Percentiles rank a stretch among this genome's conserved stretches.
These are phyloP conservation scores for Apogon hyalosoma DNA, from an alignment of 2,797 vertebrate species.

Conservation along the genomic window DNA sequence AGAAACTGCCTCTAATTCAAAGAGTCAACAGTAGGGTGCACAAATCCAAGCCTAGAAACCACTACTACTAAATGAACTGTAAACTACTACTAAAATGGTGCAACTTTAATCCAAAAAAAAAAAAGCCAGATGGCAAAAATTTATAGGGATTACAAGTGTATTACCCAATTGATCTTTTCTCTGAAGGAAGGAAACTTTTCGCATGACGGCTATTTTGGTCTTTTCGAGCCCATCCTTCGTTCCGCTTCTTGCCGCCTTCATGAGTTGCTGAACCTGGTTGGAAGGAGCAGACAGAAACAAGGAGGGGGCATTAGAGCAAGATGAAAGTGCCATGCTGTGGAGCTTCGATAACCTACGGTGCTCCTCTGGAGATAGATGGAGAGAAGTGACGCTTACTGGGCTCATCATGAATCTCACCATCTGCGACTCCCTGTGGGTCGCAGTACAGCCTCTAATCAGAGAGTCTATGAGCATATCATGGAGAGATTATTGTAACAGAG, in stretches of 20 bases:
- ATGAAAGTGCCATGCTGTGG: slow-evolving; percentile 45
- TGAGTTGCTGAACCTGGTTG: slow-evolving; percentile 93
- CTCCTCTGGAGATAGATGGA: slow-evolving; percentile 59
- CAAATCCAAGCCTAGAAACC: slow-evolving; percentile 41
- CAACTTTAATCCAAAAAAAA: slow-evolving; percentile 26
- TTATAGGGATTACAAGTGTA: slow-evolving; percentile 25
- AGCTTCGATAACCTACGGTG: slow-evolving; percentile 49
- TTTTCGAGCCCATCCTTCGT: slow-evolving; percentile 96
- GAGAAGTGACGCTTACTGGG: slow-evolving; percentile 59
- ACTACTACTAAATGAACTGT: neutral
- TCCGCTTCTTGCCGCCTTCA: slow-evolving; percentile 94
- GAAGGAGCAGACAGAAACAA: slow-evolving; percentile 55
- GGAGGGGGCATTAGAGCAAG: slow-evolving; percentile 45
- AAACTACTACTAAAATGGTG: slow-evolving; percentile 12
- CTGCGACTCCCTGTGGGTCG: slow-evolving; percentile 68
- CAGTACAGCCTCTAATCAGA: slow-evolving; percentile 72
- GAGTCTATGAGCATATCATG: slow-evolving; percentile 62
- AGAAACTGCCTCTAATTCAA: slow-evolving; percentile 49
- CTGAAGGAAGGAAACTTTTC: slow-evolving; percentile 92
- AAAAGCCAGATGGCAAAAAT: slow-evolving; percentile 26
- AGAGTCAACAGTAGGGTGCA: slow-evolving; percentile 38
- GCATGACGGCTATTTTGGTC: slow-evolving; percentile 94
- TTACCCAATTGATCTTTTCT: slow-evolving; percentile 90
- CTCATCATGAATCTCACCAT: slow-evolving; percentile 73
- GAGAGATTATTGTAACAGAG: slow-evolving; percentile 61